These are phyloP conservation scores for Myocastor coypus DNA, from an alignment of 2,113 vertebrate genomes.

Conservation along the genomic window DNA sequence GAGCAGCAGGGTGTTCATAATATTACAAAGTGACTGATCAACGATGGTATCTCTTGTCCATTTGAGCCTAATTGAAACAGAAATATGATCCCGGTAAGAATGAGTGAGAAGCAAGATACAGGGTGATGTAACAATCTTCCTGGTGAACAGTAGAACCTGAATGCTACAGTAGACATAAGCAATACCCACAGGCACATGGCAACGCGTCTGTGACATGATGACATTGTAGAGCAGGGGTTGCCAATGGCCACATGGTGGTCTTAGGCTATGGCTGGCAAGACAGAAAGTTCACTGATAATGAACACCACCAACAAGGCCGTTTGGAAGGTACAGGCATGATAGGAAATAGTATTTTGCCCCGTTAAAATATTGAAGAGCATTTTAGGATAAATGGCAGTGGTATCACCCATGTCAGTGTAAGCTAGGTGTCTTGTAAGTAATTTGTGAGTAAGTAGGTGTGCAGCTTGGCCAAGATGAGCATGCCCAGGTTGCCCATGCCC, in stretches of 20 bases:
- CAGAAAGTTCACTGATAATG: constrained; percentile 56
- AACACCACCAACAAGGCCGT: constrained; percentile 76
- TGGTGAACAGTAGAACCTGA: constrained; percentile 62
- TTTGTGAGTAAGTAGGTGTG: constrained; percentile 68
- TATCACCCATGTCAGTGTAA: constrained; percentile 78
- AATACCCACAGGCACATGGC: constrained; percentile 20
- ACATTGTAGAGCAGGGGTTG: constrained; percentile 52
- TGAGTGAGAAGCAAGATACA: constrained; percentile 70
- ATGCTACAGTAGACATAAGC: constrained; percentile 41
- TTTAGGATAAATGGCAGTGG: constrained; percentile 77
- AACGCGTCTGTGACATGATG: constrained; percentile 18
- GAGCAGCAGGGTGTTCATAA: constrained; percentile 7
- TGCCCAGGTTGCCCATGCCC: constrained; percentile 73
- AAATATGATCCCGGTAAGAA: constrained; percentile 78
- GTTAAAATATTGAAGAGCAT: constrained; percentile 69
- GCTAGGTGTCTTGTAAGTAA: too few species aligned
- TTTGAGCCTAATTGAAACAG: constrained; percentile 76
- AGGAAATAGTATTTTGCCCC: constrained; percentile 74
- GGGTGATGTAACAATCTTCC: constrained; percentile 69
- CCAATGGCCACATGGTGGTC: constrained; percentile 77
- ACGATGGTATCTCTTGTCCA: constrained; percentile 24
- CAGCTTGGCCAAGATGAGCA: constrained; percentile 63
- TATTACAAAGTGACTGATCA: constrained; percentile 33
- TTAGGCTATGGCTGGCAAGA: constrained; percentile 75
- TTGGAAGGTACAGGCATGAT: constrained; percentile 11